Conservation (phyloP, 2,113 vertebrate genomes). For the Rhegmatorhina hoffmannsi region DNA sequence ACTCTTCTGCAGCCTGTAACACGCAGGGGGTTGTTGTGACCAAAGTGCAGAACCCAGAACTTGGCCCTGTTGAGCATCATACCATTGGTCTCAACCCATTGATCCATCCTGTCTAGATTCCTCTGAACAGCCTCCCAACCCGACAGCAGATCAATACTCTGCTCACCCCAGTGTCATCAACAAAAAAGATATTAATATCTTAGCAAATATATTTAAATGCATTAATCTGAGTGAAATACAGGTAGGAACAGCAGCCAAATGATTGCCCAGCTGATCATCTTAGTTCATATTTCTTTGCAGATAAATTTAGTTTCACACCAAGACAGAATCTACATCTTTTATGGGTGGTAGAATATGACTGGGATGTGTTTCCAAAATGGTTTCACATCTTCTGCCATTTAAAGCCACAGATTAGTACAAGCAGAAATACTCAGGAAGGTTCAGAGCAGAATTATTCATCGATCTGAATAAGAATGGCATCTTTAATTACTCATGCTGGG, state of each 20-base stretch:
- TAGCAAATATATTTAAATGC: neutral
- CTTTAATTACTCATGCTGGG: slow-evolving; percentile 14
- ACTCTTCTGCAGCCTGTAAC: neutral
- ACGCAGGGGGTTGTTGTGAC: neutral
- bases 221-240: neutral
- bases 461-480: neutral
- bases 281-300: neutral
- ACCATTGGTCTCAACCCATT: neutral
- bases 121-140: neutral
- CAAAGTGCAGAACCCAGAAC: neutral
- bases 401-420: neutral
- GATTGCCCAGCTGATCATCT: neutral
- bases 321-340: neutral
- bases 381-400: neutral
- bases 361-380: neutral
- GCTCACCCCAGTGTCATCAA: neutral
- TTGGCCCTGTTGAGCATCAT: neutral
- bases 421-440: neutral
- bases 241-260: neutral
- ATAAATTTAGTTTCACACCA: neutral
- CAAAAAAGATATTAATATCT: neutral
- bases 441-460: neutral
- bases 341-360: neutral
- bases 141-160: neutral
- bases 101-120: neutral